These are phyloP conservation scores for Bambusicola thoracicus DNA, from an alignment of 2,113 vertebrate genomes.

Conservation along the genomic window DNA sequence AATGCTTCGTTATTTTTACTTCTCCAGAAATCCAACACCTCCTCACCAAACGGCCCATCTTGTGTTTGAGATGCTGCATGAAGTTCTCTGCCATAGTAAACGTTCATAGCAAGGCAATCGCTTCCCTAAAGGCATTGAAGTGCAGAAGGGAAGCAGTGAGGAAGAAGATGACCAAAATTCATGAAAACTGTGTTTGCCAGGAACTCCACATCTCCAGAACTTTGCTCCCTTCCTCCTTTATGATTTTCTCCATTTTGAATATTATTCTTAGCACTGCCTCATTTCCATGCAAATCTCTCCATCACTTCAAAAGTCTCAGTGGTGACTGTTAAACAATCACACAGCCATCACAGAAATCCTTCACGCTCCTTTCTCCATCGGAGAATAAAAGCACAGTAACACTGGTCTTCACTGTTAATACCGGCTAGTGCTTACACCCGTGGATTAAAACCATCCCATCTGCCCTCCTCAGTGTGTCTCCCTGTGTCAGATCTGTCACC, in stretches of 20 bases:
- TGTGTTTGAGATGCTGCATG: background rate
- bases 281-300: background rate
- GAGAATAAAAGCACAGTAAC: background rate
- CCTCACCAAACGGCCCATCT: background rate
- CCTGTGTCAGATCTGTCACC: constrained; percentile 42
- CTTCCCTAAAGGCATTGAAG: background rate
- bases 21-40: background rate
- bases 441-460: constrained; percentile 48
- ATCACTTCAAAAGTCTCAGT: background rate
- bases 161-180: background rate
- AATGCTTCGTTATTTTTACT: background rate
- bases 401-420: constrained; percentile 15
- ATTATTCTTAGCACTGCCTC: background rate
- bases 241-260: background rate
- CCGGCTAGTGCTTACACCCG: background rate
- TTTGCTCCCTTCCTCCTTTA: background rate
- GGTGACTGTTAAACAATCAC: background rate
- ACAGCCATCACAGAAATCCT: background rate
- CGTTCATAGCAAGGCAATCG: background rate
- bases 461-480: constrained; percentile 12
- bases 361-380: constrained; percentile 13
- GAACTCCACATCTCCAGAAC: background rate
- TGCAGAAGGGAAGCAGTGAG: background rate
- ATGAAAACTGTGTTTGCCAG: background rate
- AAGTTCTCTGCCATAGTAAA: background rate